A percentile compares a stretch with the other conserved stretches of the same genome.
Conservation (phyloP, 92 coral and sea anemone species). For the Parazoanthus darwini region DNA sequence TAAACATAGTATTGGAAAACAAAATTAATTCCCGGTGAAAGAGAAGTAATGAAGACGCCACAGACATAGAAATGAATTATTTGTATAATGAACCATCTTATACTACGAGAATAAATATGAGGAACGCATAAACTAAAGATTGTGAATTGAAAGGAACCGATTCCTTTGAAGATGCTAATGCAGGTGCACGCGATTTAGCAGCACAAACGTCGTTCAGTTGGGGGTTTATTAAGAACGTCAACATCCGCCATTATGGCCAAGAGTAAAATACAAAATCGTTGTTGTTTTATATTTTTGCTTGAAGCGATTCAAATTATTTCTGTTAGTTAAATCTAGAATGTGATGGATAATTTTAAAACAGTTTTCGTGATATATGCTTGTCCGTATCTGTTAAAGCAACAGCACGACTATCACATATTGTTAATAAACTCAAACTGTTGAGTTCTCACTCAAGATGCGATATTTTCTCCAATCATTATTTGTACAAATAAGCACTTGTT, state of each 20-base stretch:
- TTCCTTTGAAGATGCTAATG: background rate
- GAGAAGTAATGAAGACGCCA: background rate
- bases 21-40: too few relatives aligned
- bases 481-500: too few relatives aligned
- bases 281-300: too few relatives aligned
- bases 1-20: background rate
- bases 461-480: background rate
- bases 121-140: too few relatives aligned
- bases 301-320: too few relatives aligned
- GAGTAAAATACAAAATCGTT: too few relatives aligned
- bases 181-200: background rate
- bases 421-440: background rate
- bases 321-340: too few relatives aligned
- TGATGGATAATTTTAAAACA: too few relatives aligned
- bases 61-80: background rate
- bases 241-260: too few relatives aligned
- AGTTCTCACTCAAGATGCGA: background rate
- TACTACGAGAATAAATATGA: background rate
- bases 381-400: background rate
- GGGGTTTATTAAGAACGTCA: too few relatives aligned
- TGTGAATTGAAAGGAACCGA: background rate
- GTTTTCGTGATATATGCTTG: background rate
- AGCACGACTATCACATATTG: background rate
- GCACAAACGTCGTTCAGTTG: too few relatives aligned
- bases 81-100: too few relatives aligned